Percentiles rank a stretch among this genome's conserved stretches.
Conservation (phyloP, 2,113 vertebrate genomes). For the Malaclemys terrapin region DNA sequence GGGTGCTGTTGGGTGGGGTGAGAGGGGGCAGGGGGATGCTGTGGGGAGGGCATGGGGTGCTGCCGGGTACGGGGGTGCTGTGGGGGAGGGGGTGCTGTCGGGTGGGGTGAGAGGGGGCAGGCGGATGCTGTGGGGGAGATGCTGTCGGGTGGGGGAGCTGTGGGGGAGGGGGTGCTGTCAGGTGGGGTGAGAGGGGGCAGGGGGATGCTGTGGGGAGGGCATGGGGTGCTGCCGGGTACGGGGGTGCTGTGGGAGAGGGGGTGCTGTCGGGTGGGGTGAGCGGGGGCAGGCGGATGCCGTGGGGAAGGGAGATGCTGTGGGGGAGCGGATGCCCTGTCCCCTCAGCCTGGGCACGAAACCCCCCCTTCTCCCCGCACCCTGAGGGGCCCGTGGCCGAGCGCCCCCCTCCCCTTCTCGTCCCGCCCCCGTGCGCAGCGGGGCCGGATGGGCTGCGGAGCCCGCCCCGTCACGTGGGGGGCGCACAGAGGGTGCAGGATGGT, state of each 20-base stretch:
- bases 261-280: not conserved
- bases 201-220: too few relatives aligned
- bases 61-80: not conserved
- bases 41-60: too few relatives aligned
- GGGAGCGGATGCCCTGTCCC: not conserved
- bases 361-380: not conserved
- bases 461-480: slow-evolving; percentile 46
- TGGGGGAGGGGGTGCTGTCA: not conserved
- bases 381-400: too few relatives aligned
- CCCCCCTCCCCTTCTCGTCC: not conserved
- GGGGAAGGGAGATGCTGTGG: too few relatives aligned
- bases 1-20: not conserved
- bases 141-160: not conserved
- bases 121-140: not conserved
- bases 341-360: rapidly evolving
- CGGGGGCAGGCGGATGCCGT: too few relatives aligned
- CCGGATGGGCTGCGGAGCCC: not conserved
- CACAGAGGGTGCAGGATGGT: slow-evolving; percentile 67
- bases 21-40: too few relatives aligned
- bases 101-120: too few relatives aligned
- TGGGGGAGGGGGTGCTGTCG: not conserved
- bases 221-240: rapidly evolving
- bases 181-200: too few relatives aligned
- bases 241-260: not conserved
- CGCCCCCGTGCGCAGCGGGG: not conserved